Percentiles rank a stretch among this genome's conserved stretches.
Conservation (phyloP, 2,888 invertebrate species). For the Laothoe populi region DNA sequence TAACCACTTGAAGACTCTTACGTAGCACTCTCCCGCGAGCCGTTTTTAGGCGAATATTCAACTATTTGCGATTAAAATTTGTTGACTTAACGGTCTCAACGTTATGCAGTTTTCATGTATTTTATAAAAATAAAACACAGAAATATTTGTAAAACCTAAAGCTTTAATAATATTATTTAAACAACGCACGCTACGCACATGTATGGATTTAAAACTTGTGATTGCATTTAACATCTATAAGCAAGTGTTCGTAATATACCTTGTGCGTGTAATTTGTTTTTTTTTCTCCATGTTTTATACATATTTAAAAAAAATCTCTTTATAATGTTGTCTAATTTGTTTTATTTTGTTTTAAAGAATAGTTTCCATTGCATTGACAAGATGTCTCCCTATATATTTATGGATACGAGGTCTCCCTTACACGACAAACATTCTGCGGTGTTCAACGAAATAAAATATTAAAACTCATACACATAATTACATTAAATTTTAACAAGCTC, state of each 20-base stretch:
- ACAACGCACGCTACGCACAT: background rate
- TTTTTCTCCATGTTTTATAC: too few relatives aligned
- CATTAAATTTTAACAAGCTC: background rate
- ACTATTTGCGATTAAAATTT: background rate
- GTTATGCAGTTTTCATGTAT: background rate
- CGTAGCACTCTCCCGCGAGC: background rate
- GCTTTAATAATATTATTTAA: background rate
- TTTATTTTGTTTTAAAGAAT: too few relatives aligned
- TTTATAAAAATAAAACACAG: background rate
- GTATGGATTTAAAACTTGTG: background rate
- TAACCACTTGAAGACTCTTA: constrained; percentile 29
- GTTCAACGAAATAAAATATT: background rate
- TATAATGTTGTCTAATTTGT: too few relatives aligned
- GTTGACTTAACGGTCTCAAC: background rate
- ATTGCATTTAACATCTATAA: background rate
- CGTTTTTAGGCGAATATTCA: background rate
- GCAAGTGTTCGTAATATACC: background rate
- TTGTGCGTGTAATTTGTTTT: too few relatives aligned
- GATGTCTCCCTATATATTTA: too few relatives aligned
- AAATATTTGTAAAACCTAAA: background rate
- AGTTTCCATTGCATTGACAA: too few relatives aligned
- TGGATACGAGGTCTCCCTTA: background rate
- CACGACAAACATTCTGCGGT: background rate
- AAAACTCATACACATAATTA: background rate
- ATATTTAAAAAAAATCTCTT: too few relatives aligned